Percentiles rank a stretch among this genome's conserved stretches.
These are phyloP conservation scores for Aphelinus atriplicis DNA, from an alignment of 1,140 invertebrate species.

Conservation along the genomic window DNA sequence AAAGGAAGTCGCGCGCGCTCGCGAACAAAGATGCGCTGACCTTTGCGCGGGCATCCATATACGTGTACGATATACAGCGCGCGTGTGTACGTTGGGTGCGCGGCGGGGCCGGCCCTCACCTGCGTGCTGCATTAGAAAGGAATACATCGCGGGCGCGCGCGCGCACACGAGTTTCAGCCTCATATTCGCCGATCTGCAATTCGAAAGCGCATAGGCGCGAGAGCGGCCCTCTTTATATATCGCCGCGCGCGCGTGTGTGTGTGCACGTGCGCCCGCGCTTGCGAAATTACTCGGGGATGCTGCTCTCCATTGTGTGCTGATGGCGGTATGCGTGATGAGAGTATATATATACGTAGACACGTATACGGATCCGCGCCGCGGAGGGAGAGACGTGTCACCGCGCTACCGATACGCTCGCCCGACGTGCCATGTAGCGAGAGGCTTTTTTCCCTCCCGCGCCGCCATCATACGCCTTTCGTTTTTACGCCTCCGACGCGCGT, in stretches of 20 bases:
- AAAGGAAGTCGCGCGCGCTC: no score
- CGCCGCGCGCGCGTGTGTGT: neutral
- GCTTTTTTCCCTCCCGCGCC: no score
- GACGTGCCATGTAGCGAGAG: no score
- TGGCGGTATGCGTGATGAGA: no score
- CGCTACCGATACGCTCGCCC: no score
- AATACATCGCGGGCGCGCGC: constrained; percentile 38
- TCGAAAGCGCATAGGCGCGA: constrained; percentile 26
- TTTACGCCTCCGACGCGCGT: no score
- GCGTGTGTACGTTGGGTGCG: neutral
- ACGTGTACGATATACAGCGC: neutral
- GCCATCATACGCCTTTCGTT: no score
- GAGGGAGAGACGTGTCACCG: no score
- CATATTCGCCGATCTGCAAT: constrained; percentile 37
- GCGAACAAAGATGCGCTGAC: neutral
- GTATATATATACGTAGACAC: no score
- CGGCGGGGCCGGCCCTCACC: neutral
- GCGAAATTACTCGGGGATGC: neutral
- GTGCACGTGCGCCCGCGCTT: neutral
- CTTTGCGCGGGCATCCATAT: constrained; percentile 2
- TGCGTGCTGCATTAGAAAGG: constrained; percentile 48
- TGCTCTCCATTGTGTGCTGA: no score
- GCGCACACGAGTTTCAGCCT: constrained; percentile 48
- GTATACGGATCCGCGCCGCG: no score
- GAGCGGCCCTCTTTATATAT: no score